phyloP scores from a whole-genome alignment of 2,888 invertebrate genomes.

The Tipula lateralis region DNA sequence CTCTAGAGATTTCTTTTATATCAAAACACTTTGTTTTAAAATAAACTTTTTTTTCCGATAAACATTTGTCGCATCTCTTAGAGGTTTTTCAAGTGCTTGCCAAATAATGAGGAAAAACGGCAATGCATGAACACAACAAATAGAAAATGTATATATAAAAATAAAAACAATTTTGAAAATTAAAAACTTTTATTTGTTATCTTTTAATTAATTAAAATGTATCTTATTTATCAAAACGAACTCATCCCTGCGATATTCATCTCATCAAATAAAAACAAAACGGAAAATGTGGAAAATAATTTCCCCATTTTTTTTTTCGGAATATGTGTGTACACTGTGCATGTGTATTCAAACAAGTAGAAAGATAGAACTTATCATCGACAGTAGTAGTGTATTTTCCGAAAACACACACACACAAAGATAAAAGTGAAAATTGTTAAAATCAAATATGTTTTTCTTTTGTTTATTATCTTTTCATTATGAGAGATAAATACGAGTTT shows the following conservation, averaged over 20 bases:
- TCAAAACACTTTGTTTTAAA: constrained; percentile 1
- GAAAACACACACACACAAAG: not conserved
- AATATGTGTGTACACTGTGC: not conserved
- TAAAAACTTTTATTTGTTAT: constrained; percentile 19
- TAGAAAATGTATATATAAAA: not conserved
- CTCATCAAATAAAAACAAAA: constrained; percentile 12
- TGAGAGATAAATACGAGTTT: not conserved
- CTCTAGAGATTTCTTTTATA: not conserved
- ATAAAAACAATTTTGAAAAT: not conserved
- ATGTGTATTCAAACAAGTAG: not conserved
- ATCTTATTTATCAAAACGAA: constrained; percentile 19
- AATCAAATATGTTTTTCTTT: constrained; percentile 7
- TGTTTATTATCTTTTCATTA: not conserved
- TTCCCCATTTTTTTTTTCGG: not conserved
- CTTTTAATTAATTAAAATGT: constrained; percentile 24
- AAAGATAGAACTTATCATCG: not conserved
- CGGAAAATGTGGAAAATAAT: not conserved
- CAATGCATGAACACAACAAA: not conserved
- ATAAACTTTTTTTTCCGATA: not conserved
- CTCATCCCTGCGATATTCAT: not conserved
- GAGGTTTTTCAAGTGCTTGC: not conserved
- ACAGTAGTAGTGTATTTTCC: not conserved
- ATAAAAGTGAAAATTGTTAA: not conserved
- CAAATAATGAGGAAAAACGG: not conserved
- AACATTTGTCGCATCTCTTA: not conserved